Base-by-base conservation (phyloP, 1,140 invertebrate genomes). In the Harpegnathos saltator region DNA sequence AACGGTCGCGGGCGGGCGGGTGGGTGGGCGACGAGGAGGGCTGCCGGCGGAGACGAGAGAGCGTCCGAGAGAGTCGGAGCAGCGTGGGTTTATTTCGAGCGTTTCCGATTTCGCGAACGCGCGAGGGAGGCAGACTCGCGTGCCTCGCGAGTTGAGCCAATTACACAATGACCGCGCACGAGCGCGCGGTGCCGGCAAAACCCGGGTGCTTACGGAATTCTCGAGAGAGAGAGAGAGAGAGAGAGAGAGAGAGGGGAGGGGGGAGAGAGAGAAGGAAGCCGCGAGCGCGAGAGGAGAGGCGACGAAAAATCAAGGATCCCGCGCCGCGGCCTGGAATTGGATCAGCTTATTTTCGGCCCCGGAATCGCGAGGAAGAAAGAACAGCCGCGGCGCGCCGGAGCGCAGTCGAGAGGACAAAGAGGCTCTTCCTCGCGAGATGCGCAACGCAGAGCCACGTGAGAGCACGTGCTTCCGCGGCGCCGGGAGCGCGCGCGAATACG, bases 81-180 rank as follows among this genome's bases (percentile, higher is more conserved):
- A 61, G 73, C 74, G 84, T 58, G 59, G 68, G 85, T 86, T 86
- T 86, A 86, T 86, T 86, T 86, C 84, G 84, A 86, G 85, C 85
- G 85, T 86, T 86, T 86, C 78, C 85, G 85, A 86, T 86, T 86
- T 86, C 68, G 83, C 73, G 59, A 29, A 33, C 59, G 65, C 59
- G 65, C 65, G 75, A 80, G 54, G 77, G 33, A 71, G 61, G 68
- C 63, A 26, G 83, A 77, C 56, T 69, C 75, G 84, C 71, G 84
- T 74, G 78, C 78, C 63, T 74, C 77, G 75, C 63, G 54, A 58
- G 33, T 54, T 54, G 58, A 85, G 38, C 69, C 84, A 85, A 86
- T 85, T 85, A 82, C 85, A 75, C 77, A 83, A 85, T 80, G 82
- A 74, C 50, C 58, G 74, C 29, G 29, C n/a, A 24, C 50, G 15